These are phyloP conservation scores for Euzophera pinguis DNA, from an alignment of 2,888 invertebrate genomes.

Conservation along the genomic window DNA sequence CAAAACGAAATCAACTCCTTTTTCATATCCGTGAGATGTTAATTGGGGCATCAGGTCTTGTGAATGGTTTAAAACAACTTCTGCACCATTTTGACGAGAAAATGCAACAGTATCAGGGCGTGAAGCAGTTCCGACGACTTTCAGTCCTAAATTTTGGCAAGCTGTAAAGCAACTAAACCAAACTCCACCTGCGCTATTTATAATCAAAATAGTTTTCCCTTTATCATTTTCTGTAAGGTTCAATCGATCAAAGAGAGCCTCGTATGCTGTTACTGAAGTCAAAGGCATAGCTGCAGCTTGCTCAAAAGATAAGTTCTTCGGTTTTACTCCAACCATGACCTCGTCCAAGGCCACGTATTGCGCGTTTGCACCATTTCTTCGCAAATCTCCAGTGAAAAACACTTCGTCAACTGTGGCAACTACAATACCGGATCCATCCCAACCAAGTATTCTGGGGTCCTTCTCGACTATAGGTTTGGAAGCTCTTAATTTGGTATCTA, in stretches of 20 bases:
- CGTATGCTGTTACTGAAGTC: constrained; percentile 59
- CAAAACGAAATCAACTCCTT: too few relatives aligned
- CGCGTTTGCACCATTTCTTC: constrained; percentile 59
- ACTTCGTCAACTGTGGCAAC: too few relatives aligned
- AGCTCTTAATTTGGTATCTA: too few relatives aligned
- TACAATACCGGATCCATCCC: constrained; percentile 31
- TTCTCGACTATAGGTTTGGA: constrained; percentile 30
- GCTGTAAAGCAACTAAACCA: too few relatives aligned
- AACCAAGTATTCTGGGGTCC: constrained; percentile 55
- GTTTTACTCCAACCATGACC: constrained; percentile 52
- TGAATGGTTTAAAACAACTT: constrained; percentile 50
- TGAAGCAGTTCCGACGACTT: too few relatives aligned
- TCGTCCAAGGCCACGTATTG: constrained; percentile 59
- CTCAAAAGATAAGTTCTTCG: constrained; percentile 57
- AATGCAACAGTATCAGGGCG: too few relatives aligned
- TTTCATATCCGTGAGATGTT: too few relatives aligned
- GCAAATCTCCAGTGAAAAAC: constrained; percentile 56
- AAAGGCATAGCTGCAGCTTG: constrained; percentile 69
- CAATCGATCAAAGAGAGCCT: constrained; percentile 55
- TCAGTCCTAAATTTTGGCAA: too few relatives aligned
- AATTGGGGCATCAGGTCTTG: too few relatives aligned
- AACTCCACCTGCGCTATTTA: too few relatives aligned
- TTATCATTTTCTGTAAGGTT: constrained; percentile 55
- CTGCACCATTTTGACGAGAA: constrained; percentile 42
- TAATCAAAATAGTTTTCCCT: constrained; percentile 42